These are phyloP conservation scores for Athetis lepigone DNA, from an alignment of 2,888 invertebrate genomes.

Conservation along the genomic window DNA sequence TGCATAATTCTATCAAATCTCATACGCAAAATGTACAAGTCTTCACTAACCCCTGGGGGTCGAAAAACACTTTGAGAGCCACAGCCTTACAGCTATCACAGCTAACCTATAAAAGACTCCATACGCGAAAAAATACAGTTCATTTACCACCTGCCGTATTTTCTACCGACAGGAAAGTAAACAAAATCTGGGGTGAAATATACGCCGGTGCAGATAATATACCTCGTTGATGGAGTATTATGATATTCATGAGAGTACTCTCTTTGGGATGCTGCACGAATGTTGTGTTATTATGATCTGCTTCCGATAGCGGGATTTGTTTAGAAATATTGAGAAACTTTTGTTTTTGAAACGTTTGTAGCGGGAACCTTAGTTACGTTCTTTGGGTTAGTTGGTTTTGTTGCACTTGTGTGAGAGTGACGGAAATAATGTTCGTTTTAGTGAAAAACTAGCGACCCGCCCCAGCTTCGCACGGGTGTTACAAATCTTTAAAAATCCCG, in stretches of 20 bases:
- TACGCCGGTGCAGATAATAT: constrained; percentile 50
- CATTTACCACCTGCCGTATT: constrained; percentile 9
- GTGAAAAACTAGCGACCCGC: no score
- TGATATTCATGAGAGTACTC: constrained; percentile 65
- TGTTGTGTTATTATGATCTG: constrained; percentile 23
- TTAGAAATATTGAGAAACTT: constrained; percentile 7
- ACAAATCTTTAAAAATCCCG: no score
- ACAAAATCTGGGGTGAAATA: constrained; percentile 39
- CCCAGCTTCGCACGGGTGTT: no score
- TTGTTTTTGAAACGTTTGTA: neutral
- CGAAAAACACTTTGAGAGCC: no score
- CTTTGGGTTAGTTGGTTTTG: no score
- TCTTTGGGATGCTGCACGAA: constrained; percentile 44
- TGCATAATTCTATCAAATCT: no score
- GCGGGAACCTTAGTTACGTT: no score
- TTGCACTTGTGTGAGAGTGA: no score
- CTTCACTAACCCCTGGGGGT: no score
- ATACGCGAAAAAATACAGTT: neutral
- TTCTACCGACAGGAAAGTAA: constrained; percentile 15
- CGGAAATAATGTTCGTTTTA: no score
- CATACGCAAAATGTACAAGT: no score
- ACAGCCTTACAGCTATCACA: no score
- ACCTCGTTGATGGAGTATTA: constrained; percentile 57
- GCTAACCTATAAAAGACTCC: neutral
- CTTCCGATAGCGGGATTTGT: constrained; percentile 18